A percentile compares a stretch with the other conserved stretches of the same genome.
These are phyloP conservation scores for Microctenopoma stevenorrisi DNA, from an alignment of 2,797 vertebrate species.

Conservation along the genomic window DNA sequence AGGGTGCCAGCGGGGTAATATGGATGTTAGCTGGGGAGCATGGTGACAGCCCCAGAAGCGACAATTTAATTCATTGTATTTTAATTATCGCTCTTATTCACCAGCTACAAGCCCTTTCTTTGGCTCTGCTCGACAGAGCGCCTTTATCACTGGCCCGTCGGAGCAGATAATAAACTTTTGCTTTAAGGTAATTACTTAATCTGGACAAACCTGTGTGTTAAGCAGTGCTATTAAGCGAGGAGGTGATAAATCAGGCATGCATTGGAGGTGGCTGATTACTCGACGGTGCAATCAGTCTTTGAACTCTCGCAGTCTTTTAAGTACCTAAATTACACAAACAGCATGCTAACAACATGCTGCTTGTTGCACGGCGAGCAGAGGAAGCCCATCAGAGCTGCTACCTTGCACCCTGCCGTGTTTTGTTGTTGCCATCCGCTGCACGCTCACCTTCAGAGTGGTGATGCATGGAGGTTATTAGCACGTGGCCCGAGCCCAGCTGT, in stretches of 20 bases:
- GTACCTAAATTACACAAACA: constrained; percentile 88
- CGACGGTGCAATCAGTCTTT: constrained; percentile 86
- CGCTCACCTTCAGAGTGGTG: constrained; percentile 81
- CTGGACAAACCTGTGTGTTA: constrained; percentile 96
- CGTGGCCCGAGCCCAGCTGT: constrained; percentile 82
- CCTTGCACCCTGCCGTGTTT: constrained; percentile 55
- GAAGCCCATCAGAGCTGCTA: constrained; percentile 48
- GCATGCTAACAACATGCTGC: constrained; percentile 86
- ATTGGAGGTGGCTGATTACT: constrained; percentile 87
- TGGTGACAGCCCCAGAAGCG: constrained; percentile 69
- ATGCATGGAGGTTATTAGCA: constrained; percentile 89
- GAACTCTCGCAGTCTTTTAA: constrained; percentile 85
- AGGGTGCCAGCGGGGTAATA: constrained; percentile 78
- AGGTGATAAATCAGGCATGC: constrained; percentile 88
- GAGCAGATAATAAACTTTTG: constrained; percentile 93
- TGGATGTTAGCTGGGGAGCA: constrained; percentile 77
- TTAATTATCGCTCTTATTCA: constrained; percentile 82
- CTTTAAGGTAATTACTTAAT: constrained; percentile 98
- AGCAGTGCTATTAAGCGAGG: constrained; percentile 91
- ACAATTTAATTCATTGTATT: constrained; percentile 81
- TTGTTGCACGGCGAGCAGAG: constrained; percentile 52
- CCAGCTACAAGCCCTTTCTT: constrained; percentile 24
- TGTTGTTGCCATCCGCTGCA: constrained; percentile 73
- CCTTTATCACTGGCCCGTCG: constrained; percentile 85
- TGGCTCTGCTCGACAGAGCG: constrained; percentile 66